Evolutionary conservation across 2,797 vertebrate species (phyloP).

Genomic region (Psittacula derbiana): DNA sequence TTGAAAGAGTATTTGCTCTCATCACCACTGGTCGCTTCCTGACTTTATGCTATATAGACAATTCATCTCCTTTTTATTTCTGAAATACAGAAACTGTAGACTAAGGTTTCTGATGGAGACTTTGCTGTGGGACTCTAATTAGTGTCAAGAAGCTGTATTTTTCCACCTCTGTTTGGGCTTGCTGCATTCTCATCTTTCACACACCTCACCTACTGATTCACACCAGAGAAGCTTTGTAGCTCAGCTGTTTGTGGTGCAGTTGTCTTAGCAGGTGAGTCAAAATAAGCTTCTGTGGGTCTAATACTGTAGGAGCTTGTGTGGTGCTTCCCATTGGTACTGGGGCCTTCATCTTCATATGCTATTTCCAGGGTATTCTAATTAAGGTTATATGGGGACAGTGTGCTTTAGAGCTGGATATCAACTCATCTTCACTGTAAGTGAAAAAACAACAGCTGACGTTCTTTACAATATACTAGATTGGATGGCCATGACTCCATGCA

Average conservation of each 20-base stretch:
- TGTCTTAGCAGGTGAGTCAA: neutral
- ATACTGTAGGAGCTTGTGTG: neutral
- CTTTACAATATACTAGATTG: neutral
- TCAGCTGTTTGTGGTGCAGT: neutral
- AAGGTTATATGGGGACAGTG: neutral
- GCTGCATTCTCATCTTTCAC: neutral
- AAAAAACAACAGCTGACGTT: neutral
- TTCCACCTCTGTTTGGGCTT: neutral
- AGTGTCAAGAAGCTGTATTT: constrained; percentile 14
- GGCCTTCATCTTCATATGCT: neutral
- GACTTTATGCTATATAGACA: neutral
- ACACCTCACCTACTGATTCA: neutral
- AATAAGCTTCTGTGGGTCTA: neutral
- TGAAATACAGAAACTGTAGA: constrained; percentile 46
- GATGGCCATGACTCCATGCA: neutral
- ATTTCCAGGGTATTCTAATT: neutral
- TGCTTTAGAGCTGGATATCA: neutral
- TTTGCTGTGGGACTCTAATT: constrained; percentile 11
- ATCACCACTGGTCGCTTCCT: constrained; percentile 18
- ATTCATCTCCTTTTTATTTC: constrained; percentile 32
- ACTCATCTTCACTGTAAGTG: neutral
- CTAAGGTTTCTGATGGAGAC: constrained; percentile 38
- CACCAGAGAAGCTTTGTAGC: neutral
- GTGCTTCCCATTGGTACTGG: neutral
- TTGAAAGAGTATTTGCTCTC: constrained; percentile 19